A percentile compares a stretch with the other conserved stretches of the same genome.
These are phyloP conservation scores for Polyodon spathula DNA, from an alignment of 2,113 vertebrate species.

Conservation along the genomic window DNA sequence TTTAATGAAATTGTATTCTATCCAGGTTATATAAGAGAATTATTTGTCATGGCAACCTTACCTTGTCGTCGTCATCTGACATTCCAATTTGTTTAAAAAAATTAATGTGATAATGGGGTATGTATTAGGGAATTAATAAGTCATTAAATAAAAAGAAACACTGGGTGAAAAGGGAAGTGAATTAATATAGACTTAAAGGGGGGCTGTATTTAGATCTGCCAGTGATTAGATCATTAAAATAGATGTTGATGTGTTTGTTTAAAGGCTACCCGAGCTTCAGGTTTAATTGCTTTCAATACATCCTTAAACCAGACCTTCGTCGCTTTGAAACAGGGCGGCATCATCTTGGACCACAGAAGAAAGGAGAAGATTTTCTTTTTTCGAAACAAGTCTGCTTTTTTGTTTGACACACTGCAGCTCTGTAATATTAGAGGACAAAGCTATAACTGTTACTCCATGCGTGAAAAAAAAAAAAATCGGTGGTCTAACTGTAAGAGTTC, in stretches of 20 bases:
- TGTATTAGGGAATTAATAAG: too few species aligned
- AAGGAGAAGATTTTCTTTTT: background rate
- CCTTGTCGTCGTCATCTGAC: too few species aligned
- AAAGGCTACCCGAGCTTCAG: background rate
- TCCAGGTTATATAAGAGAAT: too few species aligned
- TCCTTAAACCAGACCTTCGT: background rate
- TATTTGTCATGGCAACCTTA: too few species aligned
- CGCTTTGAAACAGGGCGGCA: background rate
- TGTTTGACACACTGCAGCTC: background rate
- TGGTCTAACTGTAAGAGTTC: slow-evolving; percentile 35
- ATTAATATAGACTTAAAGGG: background rate
- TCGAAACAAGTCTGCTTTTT: background rate
- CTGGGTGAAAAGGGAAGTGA: too few species aligned
- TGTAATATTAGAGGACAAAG: background rate
- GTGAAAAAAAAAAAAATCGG: slow-evolving; percentile 33
- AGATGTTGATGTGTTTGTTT: background rate
- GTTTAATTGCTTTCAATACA: background rate
- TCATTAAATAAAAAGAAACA: too few species aligned
- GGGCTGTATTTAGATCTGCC: background rate
- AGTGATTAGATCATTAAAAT: background rate
- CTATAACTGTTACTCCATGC: background rate
- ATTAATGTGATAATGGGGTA: too few species aligned
- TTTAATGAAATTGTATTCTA: too few species aligned
- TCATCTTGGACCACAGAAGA: background rate
- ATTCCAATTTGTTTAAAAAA: too few species aligned